Percentiles rank a stretch among this genome's conserved stretches.
These are phyloP conservation scores for Gallinago stenura DNA, from an alignment of 2,797 vertebrate species.

Conservation along the genomic window DNA sequence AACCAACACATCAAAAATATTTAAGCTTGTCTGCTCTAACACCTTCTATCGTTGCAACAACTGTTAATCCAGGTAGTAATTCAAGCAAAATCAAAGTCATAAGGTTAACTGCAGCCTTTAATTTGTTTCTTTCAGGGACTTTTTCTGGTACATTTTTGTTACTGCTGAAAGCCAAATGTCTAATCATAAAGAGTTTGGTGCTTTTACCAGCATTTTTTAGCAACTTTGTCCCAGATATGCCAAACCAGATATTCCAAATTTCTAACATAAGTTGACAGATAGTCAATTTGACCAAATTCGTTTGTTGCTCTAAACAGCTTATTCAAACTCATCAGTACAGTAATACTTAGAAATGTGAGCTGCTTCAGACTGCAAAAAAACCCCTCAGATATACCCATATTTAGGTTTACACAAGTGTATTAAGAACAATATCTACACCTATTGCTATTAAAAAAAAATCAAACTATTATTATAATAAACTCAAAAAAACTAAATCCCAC, in stretches of 20 bases:
- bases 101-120: neutral
- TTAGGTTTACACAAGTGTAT: neutral
- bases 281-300: neutral
- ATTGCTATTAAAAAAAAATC: neutral
- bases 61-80: neutral
- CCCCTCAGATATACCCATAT: neutral
- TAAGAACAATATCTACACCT: neutral
- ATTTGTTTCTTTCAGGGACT: neutral
- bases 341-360: fast-evolving
- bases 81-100: neutral
- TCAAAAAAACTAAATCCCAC: neutral
- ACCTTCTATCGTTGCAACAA: neutral
- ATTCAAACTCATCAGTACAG: neutral
- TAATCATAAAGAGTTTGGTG: neutral
- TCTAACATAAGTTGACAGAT: neutral
- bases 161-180: neutral
- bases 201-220: neutral
- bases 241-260: neutral
- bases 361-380: neutral
- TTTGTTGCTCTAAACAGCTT: neutral
- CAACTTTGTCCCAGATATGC: neutral
- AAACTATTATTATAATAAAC: neutral
- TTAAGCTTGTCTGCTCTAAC: neutral
- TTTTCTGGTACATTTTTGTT: neutral
- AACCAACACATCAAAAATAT: neutral